Evolutionary conservation across 1,140 invertebrate species (phyloP), one percentile per base, ranked within the genome.

Genomic region (Lerema accius): DNA sequence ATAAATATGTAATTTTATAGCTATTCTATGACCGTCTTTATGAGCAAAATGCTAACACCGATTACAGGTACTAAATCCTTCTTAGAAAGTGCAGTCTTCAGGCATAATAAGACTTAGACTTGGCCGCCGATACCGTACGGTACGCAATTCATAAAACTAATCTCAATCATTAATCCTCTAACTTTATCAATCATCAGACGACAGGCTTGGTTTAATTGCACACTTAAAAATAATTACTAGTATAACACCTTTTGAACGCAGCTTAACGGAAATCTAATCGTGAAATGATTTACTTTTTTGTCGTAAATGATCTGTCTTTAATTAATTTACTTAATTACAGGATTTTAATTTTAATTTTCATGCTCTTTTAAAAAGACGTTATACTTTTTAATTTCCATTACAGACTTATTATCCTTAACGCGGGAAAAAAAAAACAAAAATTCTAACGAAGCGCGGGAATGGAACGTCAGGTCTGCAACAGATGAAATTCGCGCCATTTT

Each of bases 81-180:
- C 66, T 67, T 61, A 61, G 63, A 73, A 68, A 63, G 69, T 67
- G 65, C 72, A 75, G 77, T 76, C 77, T 70, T 45, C 65, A 50
- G 77, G 73, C 75, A 67, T 67, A 70, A 65, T 69, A 62, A 65
- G 66, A 66, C 50, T 46, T 56, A 28, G 53, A 62, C 49, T 58
- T 40, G 40, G 55, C 45, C 43, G 58, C 56, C 59, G 75, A 76
- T 76, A 72, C 67, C 39, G 19, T 63, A 66, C 69, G 69, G 60
- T 75, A 71, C 67, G 39, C 65, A 63, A 49, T 58, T 64, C 43
- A 45, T 53, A 32, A 32, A 58, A 46, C 15, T 53, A 61, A 56
- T 63, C 63, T 42, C 19, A 43, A 59, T 45, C 58, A 53, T 68
- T 48, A 65, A 59, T 66, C 46, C 45, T 19, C 28, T 7, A 9